Evolutionary conservation across 2,888 invertebrate species (phyloP), one percentile per base, ranked within the genome.

Genomic region (Macrophya annulata): DNA sequence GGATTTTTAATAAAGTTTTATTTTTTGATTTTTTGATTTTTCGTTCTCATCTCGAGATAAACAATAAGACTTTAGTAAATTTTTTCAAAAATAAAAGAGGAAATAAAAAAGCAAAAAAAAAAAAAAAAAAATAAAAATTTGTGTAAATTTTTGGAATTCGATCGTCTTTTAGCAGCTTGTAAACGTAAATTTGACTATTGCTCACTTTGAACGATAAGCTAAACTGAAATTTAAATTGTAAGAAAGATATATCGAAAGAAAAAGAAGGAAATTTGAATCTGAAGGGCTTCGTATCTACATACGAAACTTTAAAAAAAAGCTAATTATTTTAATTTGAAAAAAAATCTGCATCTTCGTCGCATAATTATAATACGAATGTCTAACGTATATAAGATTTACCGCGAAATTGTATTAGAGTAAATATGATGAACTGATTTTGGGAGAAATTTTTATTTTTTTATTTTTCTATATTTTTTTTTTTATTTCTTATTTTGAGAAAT

Each of bases 271-370:
- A 5, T 68, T 37, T 68, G 25, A 45, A 25, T n/a, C 71, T 37
- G 45, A 48, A 74, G 17, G 43, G 45, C 45, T 37, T 68, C 25
- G 43, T n/a, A 43, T 6, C 21, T 62, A 31, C n/a, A 55, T 72
- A n/a, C 40, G 43, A 72, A 72, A n/a, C 40, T 72, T 72, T 72
- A 10, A 10, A 43, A n/a, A 8, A 72, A 72, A 37, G 37, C n/a
- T 72, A 25, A 62, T 62, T 55, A 25, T 21, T 25, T 62, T 3
- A 3, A 25, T 10, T 25, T 25, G 12, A 48, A 10, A 10, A 9
- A 25, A 25, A 25, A 21, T 21, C 25, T 25, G 21, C 62, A 62
- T 62, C 25, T 62, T 10, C 25, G 62, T 62, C 17, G 62, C 25
- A 62, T 21, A 25, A 21, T 21, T 62, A 62, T 25, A 10, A 9